phyloP scores from a whole-genome alignment of 2,888 invertebrate species.

The Leucania comma region DNA sequence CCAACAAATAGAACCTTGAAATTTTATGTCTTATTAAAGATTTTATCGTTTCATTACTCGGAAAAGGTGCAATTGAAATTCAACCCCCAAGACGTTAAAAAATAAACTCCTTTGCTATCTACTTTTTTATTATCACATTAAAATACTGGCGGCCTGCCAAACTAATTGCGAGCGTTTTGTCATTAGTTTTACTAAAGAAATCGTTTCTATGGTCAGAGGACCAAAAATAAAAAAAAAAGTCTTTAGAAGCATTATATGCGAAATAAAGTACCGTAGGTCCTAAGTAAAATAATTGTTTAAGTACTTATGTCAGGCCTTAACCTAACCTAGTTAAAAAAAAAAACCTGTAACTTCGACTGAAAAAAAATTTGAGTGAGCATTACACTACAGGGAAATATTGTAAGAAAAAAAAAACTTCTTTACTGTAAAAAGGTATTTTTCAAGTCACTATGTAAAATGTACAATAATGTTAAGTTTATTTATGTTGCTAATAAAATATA shows the following conservation, averaged over 20 bases:
- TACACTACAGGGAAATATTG: constrained; percentile 27
- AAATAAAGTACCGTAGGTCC: background rate
- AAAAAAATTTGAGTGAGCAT: constrained; percentile 1
- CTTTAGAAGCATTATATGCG: too few species aligned
- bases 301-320: constrained; percentile 2
- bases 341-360: background rate
- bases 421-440: background rate
- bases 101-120: too few species aligned
- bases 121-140: background rate
- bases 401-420: background rate
- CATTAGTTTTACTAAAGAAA: background rate
- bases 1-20: background rate
- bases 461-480: constrained; percentile 51
- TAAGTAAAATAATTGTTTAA: background rate
- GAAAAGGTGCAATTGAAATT: background rate
- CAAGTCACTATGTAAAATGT: constrained; percentile 44
- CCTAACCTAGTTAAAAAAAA: background rate
- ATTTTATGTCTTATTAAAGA: background rate
- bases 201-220: background rate
- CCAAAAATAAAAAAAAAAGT: too few species aligned
- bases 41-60: background rate
- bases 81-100: too few species aligned
- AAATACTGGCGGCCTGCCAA: background rate
- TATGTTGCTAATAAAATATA: constrained; percentile 31
- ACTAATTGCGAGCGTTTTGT: background rate